Evolutionary conservation across 2,797 vertebrate genomes (phyloP).

Genomic region (Pseudocheirus occidentalis): DNA sequence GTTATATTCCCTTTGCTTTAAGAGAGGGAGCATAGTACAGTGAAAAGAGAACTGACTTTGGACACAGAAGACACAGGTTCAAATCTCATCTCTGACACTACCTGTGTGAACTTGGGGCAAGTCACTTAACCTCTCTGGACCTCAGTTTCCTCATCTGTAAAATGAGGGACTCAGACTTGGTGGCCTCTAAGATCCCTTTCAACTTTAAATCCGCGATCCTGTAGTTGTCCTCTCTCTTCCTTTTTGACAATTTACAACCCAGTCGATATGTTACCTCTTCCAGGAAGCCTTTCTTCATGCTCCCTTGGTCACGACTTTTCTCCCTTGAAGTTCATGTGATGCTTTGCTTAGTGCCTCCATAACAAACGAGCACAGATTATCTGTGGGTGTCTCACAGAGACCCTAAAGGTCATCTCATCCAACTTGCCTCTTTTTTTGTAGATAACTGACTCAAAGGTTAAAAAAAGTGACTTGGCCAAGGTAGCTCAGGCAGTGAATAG

Average conservation of each 20-base stretch:
- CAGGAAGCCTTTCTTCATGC: not conserved
- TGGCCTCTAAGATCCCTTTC: not conserved
- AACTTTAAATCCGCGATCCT: not conserved
- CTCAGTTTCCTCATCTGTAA: not conserved
- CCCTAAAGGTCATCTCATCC: not conserved
- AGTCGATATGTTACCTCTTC: not conserved
- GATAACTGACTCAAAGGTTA: not conserved
- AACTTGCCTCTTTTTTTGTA: not conserved
- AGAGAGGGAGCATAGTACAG: not conserved
- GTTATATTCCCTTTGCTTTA: not conserved
- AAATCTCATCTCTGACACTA: not conserved
- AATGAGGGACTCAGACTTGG: not conserved
- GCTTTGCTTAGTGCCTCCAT: not conserved
- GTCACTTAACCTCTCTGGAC: not conserved
- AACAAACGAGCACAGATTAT: not conserved
- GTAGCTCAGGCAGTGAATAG: not conserved
- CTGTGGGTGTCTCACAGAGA: not conserved
- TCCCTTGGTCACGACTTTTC: not conserved
- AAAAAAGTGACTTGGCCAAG: not conserved
- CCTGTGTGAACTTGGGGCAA: not conserved
- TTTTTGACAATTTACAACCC: not conserved
- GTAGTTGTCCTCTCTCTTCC: not conserved
- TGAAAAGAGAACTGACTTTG: not conserved
- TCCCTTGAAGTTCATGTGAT: not conserved
- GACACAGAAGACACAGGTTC: not conserved